Conservation (phyloP, 1,140 invertebrate species). For the Brachionus calyciflorus region DNA sequence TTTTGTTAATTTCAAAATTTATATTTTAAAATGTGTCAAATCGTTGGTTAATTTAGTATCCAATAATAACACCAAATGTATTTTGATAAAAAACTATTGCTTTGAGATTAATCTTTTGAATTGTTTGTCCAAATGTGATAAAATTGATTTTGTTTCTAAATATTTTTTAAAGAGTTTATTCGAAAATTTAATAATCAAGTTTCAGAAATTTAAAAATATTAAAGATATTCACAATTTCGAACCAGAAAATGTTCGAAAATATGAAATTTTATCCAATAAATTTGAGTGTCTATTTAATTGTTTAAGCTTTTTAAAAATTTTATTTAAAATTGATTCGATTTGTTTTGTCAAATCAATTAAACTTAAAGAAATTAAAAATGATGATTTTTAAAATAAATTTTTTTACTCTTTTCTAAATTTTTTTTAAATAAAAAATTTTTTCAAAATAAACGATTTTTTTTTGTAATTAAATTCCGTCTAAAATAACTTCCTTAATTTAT, state of each 20-base stretch:
- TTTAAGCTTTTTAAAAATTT: neutral
- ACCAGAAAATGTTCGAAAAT: neutral
- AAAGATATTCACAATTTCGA: neutral
- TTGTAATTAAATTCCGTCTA: neutral
- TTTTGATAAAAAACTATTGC: neutral
- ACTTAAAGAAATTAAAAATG: neutral
- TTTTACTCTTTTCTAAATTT: neutral
- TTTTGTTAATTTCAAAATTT: neutral
- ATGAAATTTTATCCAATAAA: constrained; percentile 5
- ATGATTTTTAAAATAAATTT: neutral
- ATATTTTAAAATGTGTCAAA: constrained; percentile 5
- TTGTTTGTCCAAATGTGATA: neutral
- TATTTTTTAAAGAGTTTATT: neutral
- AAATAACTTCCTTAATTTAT: no score
- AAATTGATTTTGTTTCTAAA: neutral
- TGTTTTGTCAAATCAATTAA: neutral
- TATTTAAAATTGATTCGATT: neutral
- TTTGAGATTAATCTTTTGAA: neutral
- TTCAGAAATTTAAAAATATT: neutral
- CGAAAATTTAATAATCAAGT: neutral
- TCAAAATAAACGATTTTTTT: neutral
- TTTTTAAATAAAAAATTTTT: no score
- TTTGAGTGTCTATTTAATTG: neutral
- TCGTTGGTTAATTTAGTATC: neutral
- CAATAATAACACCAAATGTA: neutral